phyloP scores from a whole-genome alignment of 2,113 vertebrate genomes.

The Ovibos moschatus region DNA sequence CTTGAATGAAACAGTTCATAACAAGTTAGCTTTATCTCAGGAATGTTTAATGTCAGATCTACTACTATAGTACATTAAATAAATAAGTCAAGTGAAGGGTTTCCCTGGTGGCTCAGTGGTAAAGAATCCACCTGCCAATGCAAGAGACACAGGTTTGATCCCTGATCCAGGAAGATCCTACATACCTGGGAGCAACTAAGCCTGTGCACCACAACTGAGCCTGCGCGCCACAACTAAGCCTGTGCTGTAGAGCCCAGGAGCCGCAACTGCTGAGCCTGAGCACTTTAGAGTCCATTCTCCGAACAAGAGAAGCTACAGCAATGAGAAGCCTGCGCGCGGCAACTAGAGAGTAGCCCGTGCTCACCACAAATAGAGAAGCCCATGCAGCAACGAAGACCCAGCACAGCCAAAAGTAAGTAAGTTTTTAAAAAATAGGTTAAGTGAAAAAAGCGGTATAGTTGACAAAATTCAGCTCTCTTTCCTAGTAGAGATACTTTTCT shows the following conservation, averaged over 20 bases:
- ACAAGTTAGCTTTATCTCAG: neutral
- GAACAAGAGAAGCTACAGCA: neutral
- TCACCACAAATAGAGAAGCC: neutral
- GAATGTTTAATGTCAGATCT: neutral
- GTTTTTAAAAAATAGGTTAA: neutral
- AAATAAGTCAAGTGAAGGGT: neutral
- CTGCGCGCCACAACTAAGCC: neutral
- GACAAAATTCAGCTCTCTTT: neutral
- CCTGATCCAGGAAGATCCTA: neutral
- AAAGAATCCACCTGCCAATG: neutral
- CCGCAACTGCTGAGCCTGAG: neutral
- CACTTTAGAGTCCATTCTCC: neutral
- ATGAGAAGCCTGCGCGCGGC: neutral
- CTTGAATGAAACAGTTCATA: neutral
- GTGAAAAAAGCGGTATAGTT: neutral
- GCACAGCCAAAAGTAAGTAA: neutral
- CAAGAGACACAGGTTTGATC: neutral
- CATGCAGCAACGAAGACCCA: neutral
- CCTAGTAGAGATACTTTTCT: neutral
- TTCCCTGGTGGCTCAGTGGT: neutral
- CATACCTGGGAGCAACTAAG: neutral
- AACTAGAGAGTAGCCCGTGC: neutral
- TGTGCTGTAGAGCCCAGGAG: neutral
- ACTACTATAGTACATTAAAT: neutral
- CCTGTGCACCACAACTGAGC: neutral